phyloP scores from a whole-genome alignment of 2,888 invertebrate genomes.

The Phania funesta region DNA sequence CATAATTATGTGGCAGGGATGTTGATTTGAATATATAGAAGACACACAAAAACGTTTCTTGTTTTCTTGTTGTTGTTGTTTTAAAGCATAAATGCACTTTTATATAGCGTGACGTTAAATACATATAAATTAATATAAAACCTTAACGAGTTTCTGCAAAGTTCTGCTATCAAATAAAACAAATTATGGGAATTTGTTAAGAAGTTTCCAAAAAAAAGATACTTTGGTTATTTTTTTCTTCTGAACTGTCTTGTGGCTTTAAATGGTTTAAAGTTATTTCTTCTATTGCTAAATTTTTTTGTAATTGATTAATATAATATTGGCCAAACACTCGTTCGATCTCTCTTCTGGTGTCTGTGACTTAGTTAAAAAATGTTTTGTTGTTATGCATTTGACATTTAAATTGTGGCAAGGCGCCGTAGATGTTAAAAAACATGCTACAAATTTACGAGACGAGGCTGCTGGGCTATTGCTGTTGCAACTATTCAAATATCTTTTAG shows the following conservation, averaged over 20 bases:
- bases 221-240: slow-evolving; percentile 8
- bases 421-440: slow-evolving; percentile 58
- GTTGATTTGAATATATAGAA: slow-evolving; percentile 22
- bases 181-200: slow-evolving; percentile 55
- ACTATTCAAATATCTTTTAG: slow-evolving; percentile 64
- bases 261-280: slow-evolving; percentile 55
- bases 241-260: slow-evolving; percentile 44
- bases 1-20: slow-evolving; percentile 44
- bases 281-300: slow-evolving; percentile 55
- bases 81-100: slow-evolving; percentile 66
- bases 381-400: slow-evolving; percentile 66
- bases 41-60: slow-evolving; percentile 31
- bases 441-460: slow-evolving; percentile 47
- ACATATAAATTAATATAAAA: slow-evolving; percentile 65
- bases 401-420: slow-evolving; percentile 68
- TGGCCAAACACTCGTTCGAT: slow-evolving; percentile 12
- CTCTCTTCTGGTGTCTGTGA: slow-evolving; percentile 1
- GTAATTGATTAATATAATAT: slow-evolving; percentile 45
- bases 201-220: slow-evolving; percentile 8
- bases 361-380: slow-evolving; percentile 44
- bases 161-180: slow-evolving; percentile 35
- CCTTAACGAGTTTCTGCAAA: slow-evolving; percentile 59
- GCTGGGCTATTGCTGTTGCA: slow-evolving; percentile 21
- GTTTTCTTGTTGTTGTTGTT: slow-evolving; percentile 10
- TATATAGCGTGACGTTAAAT: slow-evolving; percentile 68